A percentile compares a stretch with the other conserved stretches of the same genome.
Evolutionary conservation across 2,113 vertebrate genomes (phyloP).

Genomic region (Chrysemys picta): DNA sequence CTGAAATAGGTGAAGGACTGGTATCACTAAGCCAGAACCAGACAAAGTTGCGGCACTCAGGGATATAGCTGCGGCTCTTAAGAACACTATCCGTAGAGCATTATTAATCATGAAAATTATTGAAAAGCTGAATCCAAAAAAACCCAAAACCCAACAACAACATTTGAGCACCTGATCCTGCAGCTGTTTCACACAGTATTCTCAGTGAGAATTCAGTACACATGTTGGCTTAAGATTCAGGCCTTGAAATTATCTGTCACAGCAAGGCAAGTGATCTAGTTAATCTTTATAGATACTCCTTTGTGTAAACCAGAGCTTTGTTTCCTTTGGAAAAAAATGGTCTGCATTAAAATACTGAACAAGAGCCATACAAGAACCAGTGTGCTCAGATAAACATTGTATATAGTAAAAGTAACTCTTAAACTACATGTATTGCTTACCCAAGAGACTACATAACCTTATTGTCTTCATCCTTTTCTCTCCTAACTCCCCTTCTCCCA

Average conservation of each 20-base stretch:
- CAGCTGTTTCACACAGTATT: neutral
- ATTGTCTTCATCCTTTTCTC: neutral
- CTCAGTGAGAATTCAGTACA: neutral
- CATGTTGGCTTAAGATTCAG: neutral
- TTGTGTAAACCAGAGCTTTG: neutral
- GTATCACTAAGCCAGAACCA: neutral
- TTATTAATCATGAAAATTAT: neutral
- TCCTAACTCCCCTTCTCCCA: neutral
- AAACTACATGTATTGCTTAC: neutral
- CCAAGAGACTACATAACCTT: fast-evolving
- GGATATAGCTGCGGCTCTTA: neutral
- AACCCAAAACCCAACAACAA: neutral
- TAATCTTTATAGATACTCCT: neutral
- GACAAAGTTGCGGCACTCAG: neutral
- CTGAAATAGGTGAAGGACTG: neutral
- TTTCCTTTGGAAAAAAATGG: neutral
- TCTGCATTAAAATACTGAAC: neutral
- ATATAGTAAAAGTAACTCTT: neutral
- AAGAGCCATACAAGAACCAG: neutral
- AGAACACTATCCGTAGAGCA: neutral
- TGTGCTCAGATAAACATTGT: neutral
- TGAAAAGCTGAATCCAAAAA: neutral
- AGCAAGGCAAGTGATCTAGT: neutral
- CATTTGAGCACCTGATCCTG: too few species aligned
- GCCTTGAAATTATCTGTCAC: neutral